Conservation (phyloP, 1,140 invertebrate genomes). For the Hylaeus anthracinus region DNA sequence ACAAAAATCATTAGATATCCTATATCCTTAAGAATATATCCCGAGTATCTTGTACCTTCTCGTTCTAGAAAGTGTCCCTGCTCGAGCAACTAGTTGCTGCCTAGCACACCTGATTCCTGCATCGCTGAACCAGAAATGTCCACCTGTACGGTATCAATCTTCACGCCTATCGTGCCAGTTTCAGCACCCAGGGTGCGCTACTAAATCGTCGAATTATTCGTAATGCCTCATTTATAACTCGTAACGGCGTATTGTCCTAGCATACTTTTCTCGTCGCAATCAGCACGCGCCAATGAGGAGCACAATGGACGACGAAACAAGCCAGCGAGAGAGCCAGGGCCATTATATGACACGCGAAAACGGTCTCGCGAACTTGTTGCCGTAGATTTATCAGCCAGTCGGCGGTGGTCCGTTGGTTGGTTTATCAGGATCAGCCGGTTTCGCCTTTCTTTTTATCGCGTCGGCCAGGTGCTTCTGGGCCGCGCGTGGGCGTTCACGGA, state of each 20-base stretch:
- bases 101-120: too few relatives aligned
- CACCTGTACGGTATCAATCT: neutral
- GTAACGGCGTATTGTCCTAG: neutral
- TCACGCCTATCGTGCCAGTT: neutral
- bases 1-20: too few relatives aligned
- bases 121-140: too few relatives aligned
- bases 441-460: conserved; percentile 37
- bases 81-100: too few relatives aligned
- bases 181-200: neutral
- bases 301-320: neutral
- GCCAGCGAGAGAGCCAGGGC: neutral
- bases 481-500: conserved; percentile 34
- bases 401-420: neutral
- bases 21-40: too few relatives aligned
- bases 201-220: neutral
- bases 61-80: too few relatives aligned
- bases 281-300: neutral
- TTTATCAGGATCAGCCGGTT: conserved; percentile 46
- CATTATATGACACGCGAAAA: neutral
- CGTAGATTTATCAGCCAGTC: conserved; percentile 28
- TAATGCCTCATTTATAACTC: neutral
- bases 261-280: neutral
- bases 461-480: conserved; percentile 35
- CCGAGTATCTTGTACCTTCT: too few relatives aligned
- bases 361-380: conserved; percentile 10